Evolutionary conservation across 2,797 vertebrate species (phyloP).

Genomic region (Darevskia nairensis): DNA sequence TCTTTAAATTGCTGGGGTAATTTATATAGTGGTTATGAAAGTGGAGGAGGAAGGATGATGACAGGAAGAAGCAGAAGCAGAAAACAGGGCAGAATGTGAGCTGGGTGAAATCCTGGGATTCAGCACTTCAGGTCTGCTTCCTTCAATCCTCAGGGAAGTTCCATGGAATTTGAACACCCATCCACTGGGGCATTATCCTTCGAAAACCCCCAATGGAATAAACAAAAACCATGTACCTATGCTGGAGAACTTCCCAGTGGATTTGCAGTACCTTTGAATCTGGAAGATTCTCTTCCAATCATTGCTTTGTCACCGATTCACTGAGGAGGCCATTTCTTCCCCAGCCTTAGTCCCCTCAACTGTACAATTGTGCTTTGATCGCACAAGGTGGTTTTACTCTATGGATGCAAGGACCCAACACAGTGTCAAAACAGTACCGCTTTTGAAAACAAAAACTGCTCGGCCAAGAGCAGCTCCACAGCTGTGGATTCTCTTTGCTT

Average conservation of each 20-base stretch:
- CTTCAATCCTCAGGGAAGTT: background rate
- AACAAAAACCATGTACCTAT: background rate
- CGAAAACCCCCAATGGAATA: too few species aligned
- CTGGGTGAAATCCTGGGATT: background rate
- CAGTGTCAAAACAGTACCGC: too few species aligned
- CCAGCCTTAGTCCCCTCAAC: background rate
- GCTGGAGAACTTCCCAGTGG: background rate
- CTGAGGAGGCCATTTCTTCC: background rate
- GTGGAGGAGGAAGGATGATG: rapidly evolving
- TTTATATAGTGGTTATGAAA: slow-evolving; percentile 9
- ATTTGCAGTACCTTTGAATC: background rate
- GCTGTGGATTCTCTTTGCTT: too few species aligned
- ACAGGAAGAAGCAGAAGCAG: background rate
- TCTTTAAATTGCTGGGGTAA: slow-evolving; percentile 27
- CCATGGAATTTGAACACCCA: background rate
- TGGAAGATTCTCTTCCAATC: background rate
- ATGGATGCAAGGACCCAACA: too few species aligned
- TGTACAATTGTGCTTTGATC: background rate
- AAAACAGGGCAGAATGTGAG: background rate
- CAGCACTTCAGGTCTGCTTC: too few species aligned
- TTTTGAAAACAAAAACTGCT: too few species aligned
- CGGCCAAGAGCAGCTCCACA: too few species aligned
- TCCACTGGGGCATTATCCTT: background rate
- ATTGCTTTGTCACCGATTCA: background rate
- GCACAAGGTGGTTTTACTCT: too few species aligned